Evolutionary conservation across 2,888 invertebrate species (phyloP), one percentile per base, ranked within the genome.

Genomic region (Mimachlamys varia): DNA sequence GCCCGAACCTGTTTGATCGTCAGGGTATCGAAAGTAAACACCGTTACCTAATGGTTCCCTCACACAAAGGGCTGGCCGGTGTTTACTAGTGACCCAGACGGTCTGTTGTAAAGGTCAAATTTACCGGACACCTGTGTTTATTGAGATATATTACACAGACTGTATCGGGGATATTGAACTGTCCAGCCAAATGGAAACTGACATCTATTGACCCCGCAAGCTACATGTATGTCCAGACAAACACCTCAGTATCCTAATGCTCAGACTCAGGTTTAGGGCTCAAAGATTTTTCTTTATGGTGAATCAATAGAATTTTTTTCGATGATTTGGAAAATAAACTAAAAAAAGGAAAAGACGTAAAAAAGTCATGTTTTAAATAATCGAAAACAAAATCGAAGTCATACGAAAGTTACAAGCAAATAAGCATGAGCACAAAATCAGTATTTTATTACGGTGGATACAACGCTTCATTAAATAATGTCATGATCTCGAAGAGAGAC

Each of bases 1-100:
- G 76, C 33, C 27, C 27, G 76, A 76, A 76, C 76, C 76, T 76
- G 76, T 76, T 15, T 15, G 33, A 33, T 76, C 33, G 27, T 76
- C 33, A 15, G 76, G 76, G 33, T 76, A 76, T 76, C 76, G 15
- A 10, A 15, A 33, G 76, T 76, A 76, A 76, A 76, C 33, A 76
- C 13, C 0, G 76, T 76, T 76, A 76, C 76, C 76, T 76, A 76
- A 76, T 27, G 33, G 33, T 12, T 2, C 13, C 0, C 22, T 10
- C 33, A 76, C 76, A 76, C 76, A 76, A 76, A 76, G 76, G 76
- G 33, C 76, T 33, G 76, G 76, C 76, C 33, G 27, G 27, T 76
- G 12, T 76, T 76, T 27, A 76, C 76, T 76, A 5, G 76, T 76
- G 76, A 76, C 76, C 76, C 76, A 76, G 76, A 76, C 76, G 27